Evolutionary conservation across 2,797 vertebrate species (phyloP).

Genomic region (Xerus rutilus): DNA sequence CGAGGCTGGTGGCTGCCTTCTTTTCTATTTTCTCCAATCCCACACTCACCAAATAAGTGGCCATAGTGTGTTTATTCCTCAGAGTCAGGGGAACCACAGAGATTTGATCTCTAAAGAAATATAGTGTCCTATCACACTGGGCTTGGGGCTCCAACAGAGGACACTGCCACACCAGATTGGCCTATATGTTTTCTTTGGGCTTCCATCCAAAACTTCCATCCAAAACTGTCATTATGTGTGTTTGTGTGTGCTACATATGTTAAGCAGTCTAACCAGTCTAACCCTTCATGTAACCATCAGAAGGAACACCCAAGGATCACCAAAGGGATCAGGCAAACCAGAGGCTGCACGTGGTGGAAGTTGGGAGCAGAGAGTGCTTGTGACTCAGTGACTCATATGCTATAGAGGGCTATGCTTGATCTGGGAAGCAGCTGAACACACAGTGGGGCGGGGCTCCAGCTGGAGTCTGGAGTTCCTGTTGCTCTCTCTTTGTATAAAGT

Average conservation of each 20-base stretch:
- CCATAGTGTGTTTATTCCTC: not conserved
- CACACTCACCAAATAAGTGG: not conserved
- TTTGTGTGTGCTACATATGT: not conserved
- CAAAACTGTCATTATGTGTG: not conserved
- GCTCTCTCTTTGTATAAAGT: not conserved
- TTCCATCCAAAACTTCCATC: not conserved
- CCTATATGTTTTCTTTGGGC: not conserved
- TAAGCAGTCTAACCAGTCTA: not conserved
- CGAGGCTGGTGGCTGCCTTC: not conserved
- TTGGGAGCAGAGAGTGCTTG: not conserved
- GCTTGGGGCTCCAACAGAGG: not conserved
- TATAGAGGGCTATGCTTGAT: not conserved
- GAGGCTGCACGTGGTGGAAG: not conserved
- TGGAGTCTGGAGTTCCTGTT: not conserved
- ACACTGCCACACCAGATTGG: not conserved
- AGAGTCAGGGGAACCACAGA: not conserved
- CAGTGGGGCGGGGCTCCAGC: not conserved
- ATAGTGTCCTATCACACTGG: not conserved
- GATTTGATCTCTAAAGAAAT: constrained; percentile 5
- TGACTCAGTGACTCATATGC: not conserved
- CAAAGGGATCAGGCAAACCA: not conserved
- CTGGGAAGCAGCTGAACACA: not conserved
- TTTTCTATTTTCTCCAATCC: not conserved
- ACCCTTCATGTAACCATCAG: not conserved
- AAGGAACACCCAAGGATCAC: not conserved